phyloP scores from a whole-genome alignment of 2,113 vertebrate species.

The Malurus cyaneus region DNA sequence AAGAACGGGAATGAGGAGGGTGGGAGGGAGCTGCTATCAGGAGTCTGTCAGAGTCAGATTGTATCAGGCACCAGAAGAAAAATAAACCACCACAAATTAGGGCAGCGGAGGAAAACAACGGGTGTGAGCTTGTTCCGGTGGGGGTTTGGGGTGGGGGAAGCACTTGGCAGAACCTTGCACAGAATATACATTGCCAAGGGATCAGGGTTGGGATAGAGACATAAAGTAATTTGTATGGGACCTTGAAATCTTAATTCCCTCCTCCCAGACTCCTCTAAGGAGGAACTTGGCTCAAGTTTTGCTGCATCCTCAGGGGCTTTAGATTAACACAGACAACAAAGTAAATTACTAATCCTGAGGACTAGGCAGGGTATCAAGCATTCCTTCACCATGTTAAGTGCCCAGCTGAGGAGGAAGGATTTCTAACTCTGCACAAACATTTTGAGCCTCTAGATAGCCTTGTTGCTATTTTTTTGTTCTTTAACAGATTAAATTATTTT shows the following conservation, averaged over 20 bases:
- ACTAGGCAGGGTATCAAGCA: background rate
- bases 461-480: background rate
- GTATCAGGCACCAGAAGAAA: background rate
- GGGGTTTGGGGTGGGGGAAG: background rate
- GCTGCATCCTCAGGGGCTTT: background rate
- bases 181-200: background rate
- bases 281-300: background rate
- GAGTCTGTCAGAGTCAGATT: background rate
- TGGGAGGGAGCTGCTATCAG: background rate
- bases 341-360: background rate
- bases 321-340: background rate
- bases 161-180: background rate
- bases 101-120: background rate
- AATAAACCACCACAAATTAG: background rate
- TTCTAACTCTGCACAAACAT: background rate
- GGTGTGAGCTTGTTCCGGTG: background rate
- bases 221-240: background rate
- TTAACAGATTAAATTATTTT: background rate
- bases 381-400: background rate
- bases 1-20: background rate
- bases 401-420: background rate
- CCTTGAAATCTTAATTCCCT: background rate
- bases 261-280: background rate
- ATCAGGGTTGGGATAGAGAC: background rate
- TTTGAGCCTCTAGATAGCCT: background rate